Conservation (phyloP, 2,797 vertebrate genomes). For the Hydrocynus forskahlii region DNA sequence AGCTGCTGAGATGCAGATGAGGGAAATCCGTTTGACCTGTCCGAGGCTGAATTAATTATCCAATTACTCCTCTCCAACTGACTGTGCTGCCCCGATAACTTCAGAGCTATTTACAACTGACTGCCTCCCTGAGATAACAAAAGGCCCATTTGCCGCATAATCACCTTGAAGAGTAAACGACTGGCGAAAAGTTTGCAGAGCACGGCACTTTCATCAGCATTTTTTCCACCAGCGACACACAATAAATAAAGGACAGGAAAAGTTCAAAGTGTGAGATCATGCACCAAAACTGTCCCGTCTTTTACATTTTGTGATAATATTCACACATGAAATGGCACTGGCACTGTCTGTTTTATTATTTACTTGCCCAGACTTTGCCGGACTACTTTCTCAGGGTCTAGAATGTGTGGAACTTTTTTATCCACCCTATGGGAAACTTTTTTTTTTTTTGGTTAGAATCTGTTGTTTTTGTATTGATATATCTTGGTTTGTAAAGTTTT, state of each 20-base stretch:
- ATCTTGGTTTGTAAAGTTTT: not conserved
- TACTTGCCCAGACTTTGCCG: too few relatives aligned
- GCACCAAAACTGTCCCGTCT: not conserved
- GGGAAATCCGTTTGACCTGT: slow-evolving; percentile 77
- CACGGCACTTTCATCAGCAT: slow-evolving; percentile 65
- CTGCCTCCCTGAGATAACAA: slow-evolving; percentile 73
- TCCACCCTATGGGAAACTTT: not conserved
- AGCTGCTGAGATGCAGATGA: slow-evolving; percentile 60
- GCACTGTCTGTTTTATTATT: too few relatives aligned
- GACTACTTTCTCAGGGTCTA: too few relatives aligned
- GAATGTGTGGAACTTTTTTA: not conserved
- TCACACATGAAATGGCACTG: not conserved
- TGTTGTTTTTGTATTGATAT: not conserved
- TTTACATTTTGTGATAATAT: not conserved
- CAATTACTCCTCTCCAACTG: slow-evolving; percentile 75
- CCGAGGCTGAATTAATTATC: slow-evolving; percentile 79
- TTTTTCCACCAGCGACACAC: slow-evolving; percentile 45
- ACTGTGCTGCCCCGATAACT: slow-evolving; percentile 77
- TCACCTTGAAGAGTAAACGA: slow-evolving; percentile 69
- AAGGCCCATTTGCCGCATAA: slow-evolving; percentile 68
- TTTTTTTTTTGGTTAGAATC: not conserved
- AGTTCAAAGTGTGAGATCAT: slow-evolving; percentile 22
- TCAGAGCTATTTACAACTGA: slow-evolving; percentile 74
- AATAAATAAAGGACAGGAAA: slow-evolving; percentile 48
- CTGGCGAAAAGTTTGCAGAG: slow-evolving; percentile 52